phyloP scores from a whole-genome alignment of 1,140 invertebrate species.

The Andricus grossulariae region DNA sequence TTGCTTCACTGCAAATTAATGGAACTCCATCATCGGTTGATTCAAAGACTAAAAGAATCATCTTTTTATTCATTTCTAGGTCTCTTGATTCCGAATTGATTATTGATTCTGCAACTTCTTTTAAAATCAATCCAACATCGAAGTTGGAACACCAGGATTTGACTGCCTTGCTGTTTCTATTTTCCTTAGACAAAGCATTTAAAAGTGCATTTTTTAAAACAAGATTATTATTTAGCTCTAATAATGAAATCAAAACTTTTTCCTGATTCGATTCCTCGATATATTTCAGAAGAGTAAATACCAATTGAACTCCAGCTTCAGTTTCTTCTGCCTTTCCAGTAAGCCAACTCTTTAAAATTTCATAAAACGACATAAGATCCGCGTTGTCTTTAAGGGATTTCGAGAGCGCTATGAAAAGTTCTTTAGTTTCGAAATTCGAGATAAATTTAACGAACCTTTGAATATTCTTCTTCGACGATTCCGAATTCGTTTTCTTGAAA shows the following conservation, averaged over 20 bases:
- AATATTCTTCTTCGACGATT: constrained; percentile 64
- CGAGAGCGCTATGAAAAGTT: constrained; percentile 69
- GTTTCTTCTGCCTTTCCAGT: constrained; percentile 65
- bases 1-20: neutral
- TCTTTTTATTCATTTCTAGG: constrained; percentile 28
- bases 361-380: constrained; percentile 73
- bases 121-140: constrained; percentile 37
- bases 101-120: constrained; percentile 31
- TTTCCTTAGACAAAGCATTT: constrained; percentile 65
- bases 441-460: constrained; percentile 70
- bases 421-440: constrained; percentile 69
- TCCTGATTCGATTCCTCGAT: constrained; percentile 73
- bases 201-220: constrained; percentile 57
- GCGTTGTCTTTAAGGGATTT: constrained; percentile 57
- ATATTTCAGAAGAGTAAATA: constrained; percentile 78
- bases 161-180: constrained; percentile 72
- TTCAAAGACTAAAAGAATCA: constrained; percentile 61
- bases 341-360: constrained; percentile 75
- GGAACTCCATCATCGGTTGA: constrained; percentile 9
- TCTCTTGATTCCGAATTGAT: neutral
- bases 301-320: constrained; percentile 77
- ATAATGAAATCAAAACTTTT: constrained; percentile 74
- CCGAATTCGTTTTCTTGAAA: constrained; percentile 70
- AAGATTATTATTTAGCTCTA: constrained; percentile 66
- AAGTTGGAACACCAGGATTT: constrained; percentile 73